These are phyloP conservation scores for Lucilia sericata DNA, from an alignment of 1,140 invertebrate genomes.

Conservation along the genomic window DNA sequence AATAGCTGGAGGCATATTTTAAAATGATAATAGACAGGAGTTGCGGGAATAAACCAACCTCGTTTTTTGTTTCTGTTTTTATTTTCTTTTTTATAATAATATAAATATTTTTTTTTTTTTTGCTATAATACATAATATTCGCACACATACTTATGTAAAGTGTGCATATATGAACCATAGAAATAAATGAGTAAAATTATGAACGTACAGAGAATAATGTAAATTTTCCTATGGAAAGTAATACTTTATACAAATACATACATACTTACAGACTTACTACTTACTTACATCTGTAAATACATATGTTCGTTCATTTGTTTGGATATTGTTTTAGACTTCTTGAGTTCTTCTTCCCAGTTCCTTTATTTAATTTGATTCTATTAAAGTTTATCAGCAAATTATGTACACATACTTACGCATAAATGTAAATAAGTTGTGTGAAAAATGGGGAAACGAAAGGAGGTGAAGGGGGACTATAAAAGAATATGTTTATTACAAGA, in stretches of 20 bases:
- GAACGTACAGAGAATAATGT: background rate
- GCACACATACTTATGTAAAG: no score
- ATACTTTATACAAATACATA: no score
- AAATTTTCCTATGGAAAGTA: background rate
- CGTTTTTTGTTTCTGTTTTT: background rate
- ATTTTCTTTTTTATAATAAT: background rate
- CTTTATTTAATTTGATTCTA: background rate
- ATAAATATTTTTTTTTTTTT: background rate
- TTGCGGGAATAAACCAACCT: background rate
- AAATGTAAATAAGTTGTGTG: no score
- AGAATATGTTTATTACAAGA: background rate
- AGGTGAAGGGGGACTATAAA: no score
- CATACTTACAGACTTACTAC: no score
- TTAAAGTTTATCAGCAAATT: background rate
- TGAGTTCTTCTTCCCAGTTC: background rate
- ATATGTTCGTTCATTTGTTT: no score
- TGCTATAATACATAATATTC: no score
- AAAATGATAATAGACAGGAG: constrained; percentile 17
- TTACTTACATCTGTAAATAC: no score
- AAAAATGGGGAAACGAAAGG: no score
- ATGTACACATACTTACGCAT: background rate
- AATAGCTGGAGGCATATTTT: constrained; percentile 31
- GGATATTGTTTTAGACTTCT: background rate
- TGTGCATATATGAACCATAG: background rate
- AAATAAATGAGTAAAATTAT: background rate